Evolutionary conservation across 2,113 vertebrate genomes (phyloP), one percentile per base, ranked within the genome.

Genomic region (Pungitius pungitius): DNA sequence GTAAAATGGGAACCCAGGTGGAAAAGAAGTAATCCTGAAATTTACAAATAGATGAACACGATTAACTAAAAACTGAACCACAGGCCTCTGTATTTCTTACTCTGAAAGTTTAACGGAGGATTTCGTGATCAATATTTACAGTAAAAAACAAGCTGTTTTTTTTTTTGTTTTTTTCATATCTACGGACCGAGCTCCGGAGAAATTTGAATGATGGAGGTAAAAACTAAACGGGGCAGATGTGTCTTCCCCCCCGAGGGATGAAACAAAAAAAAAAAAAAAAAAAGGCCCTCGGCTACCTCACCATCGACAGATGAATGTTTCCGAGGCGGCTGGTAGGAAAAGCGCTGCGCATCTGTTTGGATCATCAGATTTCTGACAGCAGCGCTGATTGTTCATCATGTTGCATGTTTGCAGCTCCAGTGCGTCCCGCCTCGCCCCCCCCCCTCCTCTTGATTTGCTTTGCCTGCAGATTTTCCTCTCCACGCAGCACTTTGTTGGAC

Each of bases 361-460:
- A 90, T 92, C 89, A 81, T 86, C 85, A 89, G 30, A 72, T 85
- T 88, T 67, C 67, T 90, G 87, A 89, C 90, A 90, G 82, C 67
- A 40, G 67, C 17, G 51, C 85, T 80, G 83, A 89, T 90, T 78
- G 80, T 69, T 83, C 80, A 85, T 88, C 86, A 87, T 73, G 45
- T 59, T 15, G 59, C 70, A 70, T 86, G 86, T 87, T 90, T 85
- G 73, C 63, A 55, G 74, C 79, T 33, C 20, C 54, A 40, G 49
- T 15, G 1, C 49, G 66, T 39, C 71, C 52, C 13, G 26, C 52
- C 81, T 56, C 73, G 51, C 8, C 33, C 63, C 47, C 56, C 24
- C 47, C 64, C n/a, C 30, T 30, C 30, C 30, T 51, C 13, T 35
- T n/a, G 69, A 88, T 90, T 81, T 89, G 85, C 87, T 59, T 78